Base-by-base conservation (phyloP, 2,113 vertebrate genomes). In the Chionomys nivalis region DNA sequence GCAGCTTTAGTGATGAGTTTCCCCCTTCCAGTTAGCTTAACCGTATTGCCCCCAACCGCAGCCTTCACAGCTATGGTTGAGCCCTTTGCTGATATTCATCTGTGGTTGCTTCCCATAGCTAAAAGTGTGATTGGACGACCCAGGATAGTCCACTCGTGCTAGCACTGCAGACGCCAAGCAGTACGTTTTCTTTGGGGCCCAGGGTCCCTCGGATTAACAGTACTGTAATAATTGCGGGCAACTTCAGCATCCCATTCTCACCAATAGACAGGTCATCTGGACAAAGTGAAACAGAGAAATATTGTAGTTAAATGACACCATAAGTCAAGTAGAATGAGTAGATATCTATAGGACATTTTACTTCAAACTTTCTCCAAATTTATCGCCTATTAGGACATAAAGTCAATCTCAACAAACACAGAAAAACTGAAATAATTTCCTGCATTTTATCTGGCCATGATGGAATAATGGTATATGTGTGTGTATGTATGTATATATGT, bases 401-500 rank as follows among this genome's bases (percentile, higher is more conserved):
- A 44, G 10, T 42, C 42, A 75, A 24, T 44, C 39, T 75, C 23
- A 42, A 75, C 73, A 75, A 42, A 75, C 44, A 75, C 9, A 42
- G 73, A 42, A 42, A 75, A 75, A 12, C 23, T 26, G 11, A 75
- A 26, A 75, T 26, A 75, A 70, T 42, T 44, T 75, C 73, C 73
- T 44, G 39, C 23, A 44, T 42, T 75, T 42, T 75, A 24, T 75
- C 10, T 75, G 73, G 24, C n/a, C 73, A 26, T 42, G 42, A 26
- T 75, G 73, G 39, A 75, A 42, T 44, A 75, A 75, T 75, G 23
- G 4, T 75, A 7, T 42, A 0, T 42, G 16, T 70, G 1, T 36
- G 1, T 36, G 26, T 28, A 0, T 66, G 26, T 65, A 0, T 65
- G 4, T 65, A 1, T 65, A 1, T 65, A 11, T 28, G 9, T 11